These are phyloP conservation scores for Mastacembelus armatus DNA, from an alignment of 2,797 vertebrate genomes.

Conservation along the genomic window DNA sequence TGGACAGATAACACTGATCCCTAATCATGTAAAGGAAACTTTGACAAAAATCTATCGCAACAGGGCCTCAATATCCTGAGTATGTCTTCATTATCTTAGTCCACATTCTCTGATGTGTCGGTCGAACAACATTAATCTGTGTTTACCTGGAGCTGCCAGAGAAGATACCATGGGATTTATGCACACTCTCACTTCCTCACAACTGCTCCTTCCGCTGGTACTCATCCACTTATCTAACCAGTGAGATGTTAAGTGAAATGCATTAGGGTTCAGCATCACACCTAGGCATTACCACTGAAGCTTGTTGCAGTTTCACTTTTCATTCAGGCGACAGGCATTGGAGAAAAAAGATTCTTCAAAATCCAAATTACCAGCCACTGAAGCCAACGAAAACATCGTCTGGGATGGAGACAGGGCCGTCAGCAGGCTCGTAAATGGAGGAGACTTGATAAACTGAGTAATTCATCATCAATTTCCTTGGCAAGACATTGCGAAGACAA, in stretches of 20 bases:
- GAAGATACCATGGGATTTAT: slow-evolving; percentile 67
- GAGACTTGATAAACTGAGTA: slow-evolving; percentile 80
- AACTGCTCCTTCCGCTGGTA: slow-evolving; percentile 47
- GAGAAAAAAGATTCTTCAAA: slow-evolving; percentile 4
- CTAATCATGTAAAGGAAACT: neutral
- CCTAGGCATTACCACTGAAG: slow-evolving; percentile 56
- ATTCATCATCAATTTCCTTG: slow-evolving; percentile 84
- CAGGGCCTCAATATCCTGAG: slow-evolving; percentile 31
- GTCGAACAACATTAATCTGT: slow-evolving; percentile 71
- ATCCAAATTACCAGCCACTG: slow-evolving; percentile 56
- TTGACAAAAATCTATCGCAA: slow-evolving; percentile 32
- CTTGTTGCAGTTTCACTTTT: slow-evolving; percentile 59
- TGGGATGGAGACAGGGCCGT: slow-evolving; percentile 62
- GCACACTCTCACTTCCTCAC: slow-evolving; percentile 45
- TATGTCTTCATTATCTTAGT: slow-evolving; percentile 61
- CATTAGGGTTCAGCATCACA: slow-evolving; percentile 54
- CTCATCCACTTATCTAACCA: slow-evolving; percentile 68
- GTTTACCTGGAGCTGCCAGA: slow-evolving; percentile 64
- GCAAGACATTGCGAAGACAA: slow-evolving; percentile 65
- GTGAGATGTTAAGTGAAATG: slow-evolving; percentile 69
- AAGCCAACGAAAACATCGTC: slow-evolving; percentile 65
- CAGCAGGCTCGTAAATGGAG: slow-evolving; percentile 74
- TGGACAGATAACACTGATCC: slow-evolving; percentile 16
- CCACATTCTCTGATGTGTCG: slow-evolving; percentile 46
- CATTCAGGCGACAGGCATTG: slow-evolving; percentile 28